Base-by-base conservation (phyloP, 1,140 invertebrate species). In the Zaprionus capensis region DNA sequence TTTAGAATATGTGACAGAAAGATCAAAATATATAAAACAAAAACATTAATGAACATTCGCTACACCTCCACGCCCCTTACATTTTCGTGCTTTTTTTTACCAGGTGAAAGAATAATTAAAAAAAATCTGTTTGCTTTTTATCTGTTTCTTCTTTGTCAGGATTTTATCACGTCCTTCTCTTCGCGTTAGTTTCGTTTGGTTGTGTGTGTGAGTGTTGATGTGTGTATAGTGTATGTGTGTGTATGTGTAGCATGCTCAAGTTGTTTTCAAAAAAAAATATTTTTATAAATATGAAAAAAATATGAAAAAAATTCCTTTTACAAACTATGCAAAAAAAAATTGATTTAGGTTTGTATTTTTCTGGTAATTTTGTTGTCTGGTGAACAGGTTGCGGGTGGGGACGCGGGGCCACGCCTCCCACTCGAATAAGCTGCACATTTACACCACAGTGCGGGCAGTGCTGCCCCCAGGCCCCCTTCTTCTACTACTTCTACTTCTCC, bases 301-400 rank as follows among this genome's bases (percentile, higher is more conserved):
- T 76, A 76, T 71, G 72, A 76, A 76, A 76, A 76, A 76, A 76
- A 76, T 57, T 67, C 17, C 34, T 44, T 46, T 76, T 76, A 72
- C 44, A 62, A 72, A 72, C 69, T 72, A 76, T 66, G 59, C 63
- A 76, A 76, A 76, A 76, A 28, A 76, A 76, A 56, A 66, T 41
- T 66, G 38, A 44, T 53, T 41, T 66, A 57, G 38, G 34, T 66
- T 44, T 44, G 57, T 36, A 14, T 68, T 69, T 69, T 49, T 62
- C n/a, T 62, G 62, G 72, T 75, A 75, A 71, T 75, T 75, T 74
- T 70, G 71, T 74, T 70, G 71, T 69, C 66, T 63, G 53, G 51
- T 24, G 58, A 75, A 74, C 71, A 62, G 57, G 49, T 68, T 55
- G n/a, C 24, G 55, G 26, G 53, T 63, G 55, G 31, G 46, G 14